Percentiles rank a stretch among this genome's conserved stretches.
These are phyloP conservation scores for Tetraneura akinire DNA, from an alignment of 1,140 invertebrate genomes.

Conservation along the genomic window DNA sequence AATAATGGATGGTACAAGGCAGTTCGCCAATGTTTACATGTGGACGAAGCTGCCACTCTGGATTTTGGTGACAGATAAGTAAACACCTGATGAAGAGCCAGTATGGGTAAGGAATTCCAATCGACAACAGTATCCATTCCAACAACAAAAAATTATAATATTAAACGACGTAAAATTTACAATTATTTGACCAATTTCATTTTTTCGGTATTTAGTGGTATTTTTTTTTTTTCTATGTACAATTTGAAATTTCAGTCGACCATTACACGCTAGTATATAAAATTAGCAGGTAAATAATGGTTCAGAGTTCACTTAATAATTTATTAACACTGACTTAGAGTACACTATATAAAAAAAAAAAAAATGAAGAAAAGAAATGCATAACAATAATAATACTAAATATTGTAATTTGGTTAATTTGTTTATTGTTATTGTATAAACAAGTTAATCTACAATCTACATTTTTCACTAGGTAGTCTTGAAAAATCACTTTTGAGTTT, in stretches of 20 bases:
- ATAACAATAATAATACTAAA: no score
- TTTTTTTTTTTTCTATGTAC: no score
- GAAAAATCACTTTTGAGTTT: no score
- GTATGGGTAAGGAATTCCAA: conserved; percentile 66
- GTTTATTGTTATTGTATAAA: no score
- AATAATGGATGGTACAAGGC: conserved; percentile 67
- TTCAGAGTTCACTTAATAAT: no score
- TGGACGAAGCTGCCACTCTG: conserved; percentile 64
- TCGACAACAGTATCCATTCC: conserved; percentile 24
- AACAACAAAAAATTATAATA: not conserved
- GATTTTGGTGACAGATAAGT: conserved; percentile 64
- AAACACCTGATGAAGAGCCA: conserved; percentile 67
- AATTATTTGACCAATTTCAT: not conserved
- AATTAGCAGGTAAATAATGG: not conserved
- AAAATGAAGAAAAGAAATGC: no score
- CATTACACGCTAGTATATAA: not conserved
- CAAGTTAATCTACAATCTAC: no score
- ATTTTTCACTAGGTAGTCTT: no score
- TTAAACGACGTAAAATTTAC: not conserved
- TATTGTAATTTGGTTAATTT: no score
- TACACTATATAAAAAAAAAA: no score
- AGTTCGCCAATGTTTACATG: conserved; percentile 67
- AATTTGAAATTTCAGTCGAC: not conserved
- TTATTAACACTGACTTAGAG: no score
- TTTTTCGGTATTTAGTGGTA: not conserved